These are phyloP conservation scores for Porites lutea DNA, from an alignment of 64 coral and sea anemone genomes.

Conservation along the genomic window DNA sequence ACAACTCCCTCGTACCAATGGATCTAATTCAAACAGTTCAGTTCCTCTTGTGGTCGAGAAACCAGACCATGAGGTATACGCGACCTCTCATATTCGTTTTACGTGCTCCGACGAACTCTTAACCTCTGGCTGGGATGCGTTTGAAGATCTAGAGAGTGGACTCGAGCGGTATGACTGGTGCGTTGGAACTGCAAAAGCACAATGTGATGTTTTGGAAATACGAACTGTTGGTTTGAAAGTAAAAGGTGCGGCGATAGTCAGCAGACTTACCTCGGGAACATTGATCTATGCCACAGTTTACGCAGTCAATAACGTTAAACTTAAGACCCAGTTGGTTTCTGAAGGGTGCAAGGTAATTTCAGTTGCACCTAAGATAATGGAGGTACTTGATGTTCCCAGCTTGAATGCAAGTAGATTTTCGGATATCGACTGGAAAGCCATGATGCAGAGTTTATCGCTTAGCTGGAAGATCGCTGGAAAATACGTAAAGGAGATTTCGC, in stretches of 20 bases:
- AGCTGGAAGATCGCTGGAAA: conserved; percentile 66
- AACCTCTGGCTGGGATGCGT: conserved; percentile 79
- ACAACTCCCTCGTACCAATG: neutral
- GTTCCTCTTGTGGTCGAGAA: neutral
- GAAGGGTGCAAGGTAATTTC: conserved; percentile 62
- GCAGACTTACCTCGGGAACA: conserved; percentile 64
- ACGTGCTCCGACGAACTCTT: conserved; percentile 88
- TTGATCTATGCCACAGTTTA: conserved; percentile 71
- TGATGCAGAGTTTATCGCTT: conserved; percentile 68
- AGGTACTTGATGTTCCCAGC: conserved; percentile 66
- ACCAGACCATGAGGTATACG: neutral
- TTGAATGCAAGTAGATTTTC: conserved; percentile 53
- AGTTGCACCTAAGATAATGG: conserved; percentile 72
- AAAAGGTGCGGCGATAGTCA: conserved; percentile 66
- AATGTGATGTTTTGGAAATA: conserved; percentile 60
- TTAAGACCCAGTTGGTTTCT: conserved; percentile 62
- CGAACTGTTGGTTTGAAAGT: neutral
- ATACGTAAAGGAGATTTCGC: conserved; percentile 69
- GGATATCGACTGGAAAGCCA: conserved; percentile 90
- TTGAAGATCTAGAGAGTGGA: conserved; percentile 84
- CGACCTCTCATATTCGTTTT: conserved; percentile 41
- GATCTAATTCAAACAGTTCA: neutral
- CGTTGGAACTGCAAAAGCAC: conserved; percentile 68
- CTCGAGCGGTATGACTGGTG: conserved; percentile 77
- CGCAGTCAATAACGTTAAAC: conserved; percentile 58